Percentiles rank a stretch among this genome's conserved stretches.
These are phyloP conservation scores for Rhinolophus sinicus DNA, from an alignment of 2,113 vertebrate genomes.

Conservation along the genomic window DNA sequence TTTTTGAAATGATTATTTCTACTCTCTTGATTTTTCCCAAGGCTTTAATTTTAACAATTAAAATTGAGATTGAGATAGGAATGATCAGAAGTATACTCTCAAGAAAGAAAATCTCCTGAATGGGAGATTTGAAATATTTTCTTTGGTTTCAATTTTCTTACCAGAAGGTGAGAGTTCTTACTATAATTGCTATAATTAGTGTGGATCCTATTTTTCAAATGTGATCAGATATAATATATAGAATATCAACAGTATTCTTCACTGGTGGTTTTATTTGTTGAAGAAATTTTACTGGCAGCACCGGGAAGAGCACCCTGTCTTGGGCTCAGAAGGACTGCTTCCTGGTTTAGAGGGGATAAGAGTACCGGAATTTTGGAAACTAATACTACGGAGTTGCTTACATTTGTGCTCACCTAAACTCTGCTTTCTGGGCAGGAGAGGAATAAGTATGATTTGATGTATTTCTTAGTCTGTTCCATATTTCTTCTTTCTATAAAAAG, in stretches of 20 bases:
- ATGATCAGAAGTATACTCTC: constrained; percentile 74
- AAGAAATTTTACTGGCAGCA: not conserved
- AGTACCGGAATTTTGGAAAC: not conserved
- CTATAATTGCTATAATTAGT: not conserved
- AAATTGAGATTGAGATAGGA: constrained; percentile 74
- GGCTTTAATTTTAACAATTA: constrained; percentile 79
- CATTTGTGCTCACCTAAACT: not conserved
- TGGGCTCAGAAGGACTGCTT: not conserved
- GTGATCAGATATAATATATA: not conserved
- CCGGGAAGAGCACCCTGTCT: not conserved
- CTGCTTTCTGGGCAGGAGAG: not conserved
- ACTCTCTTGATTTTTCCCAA: constrained; percentile 77
- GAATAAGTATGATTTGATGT: not conserved
- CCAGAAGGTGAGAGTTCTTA: not conserved
- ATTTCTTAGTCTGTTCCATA: not conserved
- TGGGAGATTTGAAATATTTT: constrained; percentile 36
- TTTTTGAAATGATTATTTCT: constrained; percentile 79
- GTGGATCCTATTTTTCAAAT: not conserved
- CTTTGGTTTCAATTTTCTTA: constrained; percentile 52
- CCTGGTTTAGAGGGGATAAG: not conserved
- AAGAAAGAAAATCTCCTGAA: constrained; percentile 59
- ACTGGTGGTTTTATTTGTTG: not conserved
- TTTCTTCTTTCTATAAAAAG: not conserved
- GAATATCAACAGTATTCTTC: not conserved
- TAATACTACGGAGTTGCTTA: not conserved